Base-by-base conservation (phyloP, 2,888 invertebrate genomes). In the Luperina nickerlii region DNA sequence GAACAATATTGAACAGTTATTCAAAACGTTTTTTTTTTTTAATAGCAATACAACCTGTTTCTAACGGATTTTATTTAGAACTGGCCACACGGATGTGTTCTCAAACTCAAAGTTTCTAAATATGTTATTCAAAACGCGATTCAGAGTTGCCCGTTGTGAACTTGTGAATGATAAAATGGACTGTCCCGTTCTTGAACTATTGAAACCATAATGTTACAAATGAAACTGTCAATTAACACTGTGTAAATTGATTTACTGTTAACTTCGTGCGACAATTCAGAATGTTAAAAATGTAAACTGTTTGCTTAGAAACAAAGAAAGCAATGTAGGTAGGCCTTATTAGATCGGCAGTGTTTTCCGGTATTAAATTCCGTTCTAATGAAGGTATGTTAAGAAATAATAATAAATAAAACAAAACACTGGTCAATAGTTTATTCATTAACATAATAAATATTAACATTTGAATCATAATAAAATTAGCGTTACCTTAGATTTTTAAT, bases 181-280 rank as follows among this genome's bases (percentile, higher is more conserved):
- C 95, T 96, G 95, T 90, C 88, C 87, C 90, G 90, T 89, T 91
- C 75, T 83, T 90, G 85, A 81, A 82, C 87, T 87, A 85, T 86
- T 83, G 88, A 88, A 88, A 89, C 91, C 90, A 89, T 91, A 93
- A 90, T 86, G 90, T 92, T 92, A 92, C 92, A 93, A 94, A 95
- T 94, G 94, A 93, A 94, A 92, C 91, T 89, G 90, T 90, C 93
- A 95, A 95, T 96, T 96, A 96, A 94, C 96, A 95, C 89, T 83
- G 91, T 94, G 95, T 93, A 94, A 95, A 94, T 92, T 90, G 88
- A 88, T 93, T 91, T 92, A 96, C 96, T 94, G 96, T 95, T 96
- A 95, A 89, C 78, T 84, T 75, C 80, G 79, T 86, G 84, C 62
- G 86, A 88, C 88, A 87, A 78, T 81, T 87, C 27, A 48, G 72